These are phyloP conservation scores for Loripinus fragilis DNA, from an alignment of 2,888 invertebrate genomes.

Conservation along the genomic window DNA sequence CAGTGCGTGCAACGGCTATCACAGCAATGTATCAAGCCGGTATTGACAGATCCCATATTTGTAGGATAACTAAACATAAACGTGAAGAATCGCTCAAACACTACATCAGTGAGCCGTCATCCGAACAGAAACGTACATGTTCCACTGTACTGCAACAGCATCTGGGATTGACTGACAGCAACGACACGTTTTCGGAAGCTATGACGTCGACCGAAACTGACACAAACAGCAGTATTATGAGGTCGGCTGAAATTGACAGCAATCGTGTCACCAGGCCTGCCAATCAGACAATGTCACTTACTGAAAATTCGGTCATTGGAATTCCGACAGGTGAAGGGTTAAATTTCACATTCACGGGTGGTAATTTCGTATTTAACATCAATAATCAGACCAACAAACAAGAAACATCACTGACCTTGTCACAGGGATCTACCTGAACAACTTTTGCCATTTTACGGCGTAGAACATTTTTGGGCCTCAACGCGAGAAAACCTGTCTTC, in stretches of 20 bases:
- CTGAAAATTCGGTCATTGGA: background rate
- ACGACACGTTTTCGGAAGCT: background rate
- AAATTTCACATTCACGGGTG: background rate
- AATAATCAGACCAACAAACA: constrained; percentile 3
- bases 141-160: background rate
- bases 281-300: constrained; percentile 1
- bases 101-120: background rate
- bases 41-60: background rate
- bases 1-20: background rate
- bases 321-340: background rate
- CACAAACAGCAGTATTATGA: background rate
- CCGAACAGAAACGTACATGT: constrained; percentile 2
- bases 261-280: too few species aligned
- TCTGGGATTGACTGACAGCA: background rate
- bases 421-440: background rate
- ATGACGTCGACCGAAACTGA: background rate
- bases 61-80: background rate
- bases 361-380: background rate
- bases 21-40: background rate
- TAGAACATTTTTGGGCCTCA: too few species aligned
- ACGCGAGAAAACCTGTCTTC: too few species aligned
- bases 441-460: too few species aligned
- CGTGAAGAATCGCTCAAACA: background rate
- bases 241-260: background rate
- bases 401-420: too few species aligned